Percentiles rank a stretch among this genome's conserved stretches.
Evolutionary conservation across 1,140 invertebrate species (phyloP).

Genomic region (Drosophila nannoptera): DNA sequence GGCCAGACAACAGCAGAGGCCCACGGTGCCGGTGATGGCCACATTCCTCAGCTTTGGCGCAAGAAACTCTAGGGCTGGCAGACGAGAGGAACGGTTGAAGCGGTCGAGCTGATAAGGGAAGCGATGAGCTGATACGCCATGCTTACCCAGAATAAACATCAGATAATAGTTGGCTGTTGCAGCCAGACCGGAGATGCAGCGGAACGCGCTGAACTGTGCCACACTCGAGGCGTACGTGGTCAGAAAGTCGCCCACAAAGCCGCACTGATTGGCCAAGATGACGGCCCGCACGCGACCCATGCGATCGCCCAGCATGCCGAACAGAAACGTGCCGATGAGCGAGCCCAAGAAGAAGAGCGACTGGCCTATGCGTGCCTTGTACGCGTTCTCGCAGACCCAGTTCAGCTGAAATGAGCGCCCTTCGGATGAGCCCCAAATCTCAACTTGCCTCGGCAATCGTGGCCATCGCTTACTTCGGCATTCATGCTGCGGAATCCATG

Average conservation of each 20-base stretch:
- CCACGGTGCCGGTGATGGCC: conserved; percentile 81
- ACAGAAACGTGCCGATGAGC: conserved; percentile 80
- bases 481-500: conserved; percentile 81
- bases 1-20: conserved; percentile 81
- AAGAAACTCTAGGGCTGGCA: conserved; percentile 81
- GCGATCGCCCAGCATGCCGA: conserved; percentile 81
- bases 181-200: conserved; percentile 81
- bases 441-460: background rate
- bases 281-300: conserved; percentile 81
- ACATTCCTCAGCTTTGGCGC: conserved; percentile 80
- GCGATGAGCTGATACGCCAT: conserved; percentile 43
- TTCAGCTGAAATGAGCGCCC: conserved; percentile 77
- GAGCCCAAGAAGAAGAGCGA: conserved; percentile 82
- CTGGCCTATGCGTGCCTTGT: conserved; percentile 81
- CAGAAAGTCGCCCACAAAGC: conserved; percentile 80
- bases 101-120: conserved; percentile 22
- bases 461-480: conserved; percentile 79
- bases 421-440: no score
- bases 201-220: conserved; percentile 79
- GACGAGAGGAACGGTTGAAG: conserved; percentile 16
- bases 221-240: conserved; percentile 80
- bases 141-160: conserved; percentile 83
- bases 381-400: conserved; percentile 82
- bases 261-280: conserved; percentile 80
- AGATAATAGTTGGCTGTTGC: conserved; percentile 82